Base-by-base conservation (phyloP, 2,797 vertebrate genomes). In the Menidia menidia region DNA sequence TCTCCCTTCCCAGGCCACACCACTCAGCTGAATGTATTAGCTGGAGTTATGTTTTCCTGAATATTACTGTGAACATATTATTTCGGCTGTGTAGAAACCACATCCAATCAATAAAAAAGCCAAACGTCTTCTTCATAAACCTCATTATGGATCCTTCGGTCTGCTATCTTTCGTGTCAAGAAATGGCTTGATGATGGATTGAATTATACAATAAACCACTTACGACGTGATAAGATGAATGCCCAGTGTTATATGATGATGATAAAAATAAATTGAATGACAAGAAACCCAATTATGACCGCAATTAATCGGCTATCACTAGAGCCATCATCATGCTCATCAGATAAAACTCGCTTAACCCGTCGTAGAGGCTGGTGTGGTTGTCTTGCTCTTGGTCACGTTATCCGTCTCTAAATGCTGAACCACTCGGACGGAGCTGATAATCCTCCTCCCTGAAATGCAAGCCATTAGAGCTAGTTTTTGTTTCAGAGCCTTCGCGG, bases 41-140 rank as follows among this genome's bases (percentile, higher is more conserved):
- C 82, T 81, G 48, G 73, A 87, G 69, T 78, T 77, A 80, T 78
- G 85, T 80, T 25, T 81, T 75, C 63, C 77, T 62, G 73, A 84
- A 83, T 80, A 82, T 83, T 73, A 75, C 66, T 19, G 68, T 56
- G 75, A 82, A 85, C 74, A 85, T 53, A 58, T 89, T 78, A 81
- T 61, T 77, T 75, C 62, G 60, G 66, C 71, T 9, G 19, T 63
- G 41, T 15, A 63, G 51, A 76, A 78, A 82, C 83, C 78, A 85
- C 80, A 66, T 82, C 63, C 19, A 59, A 87, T 89, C 83, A 79
- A 87, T 83, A 82, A 67, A 45, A 67, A 69, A 64, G 73, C 65
- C 39, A 25, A 55, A 74, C 72, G 85, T 76, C 53, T 70, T 64
- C 44, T 75, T 76, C 76, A 47, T 51, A 35, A 4, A 14, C 18